Base-by-base conservation (phyloP, 2,797 vertebrate genomes). In the Hydrolagus colliei region DNA sequence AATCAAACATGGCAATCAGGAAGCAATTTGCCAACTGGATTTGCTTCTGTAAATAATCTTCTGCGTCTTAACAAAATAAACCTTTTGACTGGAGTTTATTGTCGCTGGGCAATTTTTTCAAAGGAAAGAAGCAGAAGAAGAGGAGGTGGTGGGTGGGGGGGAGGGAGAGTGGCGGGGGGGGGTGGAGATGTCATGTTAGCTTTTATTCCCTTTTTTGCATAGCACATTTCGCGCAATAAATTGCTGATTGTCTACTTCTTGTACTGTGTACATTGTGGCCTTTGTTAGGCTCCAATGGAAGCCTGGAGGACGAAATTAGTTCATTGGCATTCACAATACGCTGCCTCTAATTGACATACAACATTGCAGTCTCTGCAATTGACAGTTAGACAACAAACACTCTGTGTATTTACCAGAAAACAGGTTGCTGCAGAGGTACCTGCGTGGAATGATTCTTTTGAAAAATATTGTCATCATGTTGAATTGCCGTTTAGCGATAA, bases 31-130 rank as follows among this genome's bases (percentile, higher is more conserved):
- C 82, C 61, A 76, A 68, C 65, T 76, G 73, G 86, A 12, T 41
- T 27, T 20, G 74, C 73, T 86, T 77, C 86, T 87, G 86, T 86
- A 88, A 86, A 78, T 82, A 85, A 87, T 86, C 86, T 86, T 61
- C 61, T 80, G 62, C 74, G 59, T 72, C 41, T 63, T 52, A 65
- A 88, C 86, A 86, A 88, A 84, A 86, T 74, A 14, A 72, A 27
- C 85, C 76, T 73, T 75, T 87, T 80, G 63, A 85, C 75, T 73
- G 72, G 77, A 63, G 63, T 85, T 68, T 63, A 59, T 72, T 88
- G 63, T 86, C 20, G 78, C 73, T 74, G 67, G 35, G 27, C 74
- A 86, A 59, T 85, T 71, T 18, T 79, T 35, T 71, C 71, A 16
- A 77, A 86, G 71, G 63, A 68, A 71, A 79, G 73, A 3, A 52